These are phyloP conservation scores for Rhabdornis inornatus DNA, from an alignment of 2,113 vertebrate genomes.

Conservation along the genomic window DNA sequence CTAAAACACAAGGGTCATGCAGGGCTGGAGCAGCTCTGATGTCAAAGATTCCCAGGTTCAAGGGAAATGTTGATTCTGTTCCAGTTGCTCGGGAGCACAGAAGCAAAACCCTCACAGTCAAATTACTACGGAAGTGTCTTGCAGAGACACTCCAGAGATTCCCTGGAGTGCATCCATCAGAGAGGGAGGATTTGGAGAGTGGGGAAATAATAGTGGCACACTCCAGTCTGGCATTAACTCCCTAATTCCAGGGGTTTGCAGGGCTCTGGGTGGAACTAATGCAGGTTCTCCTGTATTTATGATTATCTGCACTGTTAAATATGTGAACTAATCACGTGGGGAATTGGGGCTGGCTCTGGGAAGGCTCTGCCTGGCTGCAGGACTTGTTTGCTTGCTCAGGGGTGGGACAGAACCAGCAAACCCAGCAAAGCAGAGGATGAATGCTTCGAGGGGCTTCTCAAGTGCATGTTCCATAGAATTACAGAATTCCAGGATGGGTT, in stretches of 20 bases:
- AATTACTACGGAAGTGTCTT: neutral
- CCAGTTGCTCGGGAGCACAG: neutral
- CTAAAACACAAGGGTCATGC: neutral
- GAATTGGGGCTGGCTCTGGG: neutral
- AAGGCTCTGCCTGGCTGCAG: neutral
- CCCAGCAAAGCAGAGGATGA: neutral
- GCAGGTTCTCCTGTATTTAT: neutral
- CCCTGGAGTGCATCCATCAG: conserved; percentile 26
- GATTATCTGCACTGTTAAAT: neutral
- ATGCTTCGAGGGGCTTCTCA: accelerated
- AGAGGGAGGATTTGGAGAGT: neutral
- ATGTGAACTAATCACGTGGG: neutral
- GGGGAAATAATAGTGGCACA: neutral
- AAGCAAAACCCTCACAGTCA: neutral
- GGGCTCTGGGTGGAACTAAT: neutral
- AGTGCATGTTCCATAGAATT: neutral
- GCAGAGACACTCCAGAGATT: neutral
- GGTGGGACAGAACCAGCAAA: neutral
- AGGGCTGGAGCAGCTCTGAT: neutral
- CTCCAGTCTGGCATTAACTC: neutral
- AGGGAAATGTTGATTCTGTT: conserved; percentile 1
- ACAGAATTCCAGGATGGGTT: neutral
- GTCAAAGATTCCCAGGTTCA: neutral
- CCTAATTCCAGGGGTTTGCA: neutral
- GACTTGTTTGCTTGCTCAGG: neutral